Percentiles rank a stretch among this genome's conserved stretches.
Conservation (phyloP, 1,140 invertebrate species). For the Brachionus rotundiformis region DNA sequence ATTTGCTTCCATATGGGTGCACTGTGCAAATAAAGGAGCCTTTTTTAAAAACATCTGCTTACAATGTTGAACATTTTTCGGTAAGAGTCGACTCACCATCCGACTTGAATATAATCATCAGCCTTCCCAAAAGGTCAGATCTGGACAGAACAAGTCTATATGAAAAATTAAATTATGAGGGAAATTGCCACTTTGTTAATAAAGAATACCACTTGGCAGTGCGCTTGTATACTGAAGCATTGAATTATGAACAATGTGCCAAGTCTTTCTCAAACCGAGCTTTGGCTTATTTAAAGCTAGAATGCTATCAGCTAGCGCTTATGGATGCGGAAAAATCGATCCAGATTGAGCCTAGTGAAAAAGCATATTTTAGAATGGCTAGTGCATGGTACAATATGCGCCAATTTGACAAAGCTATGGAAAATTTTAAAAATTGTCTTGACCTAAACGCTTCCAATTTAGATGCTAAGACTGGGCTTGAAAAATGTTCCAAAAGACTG, state of each 20-base stretch:
- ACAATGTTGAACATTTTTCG: neutral
- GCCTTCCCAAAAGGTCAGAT: neutral
- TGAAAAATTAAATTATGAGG: slow-evolving; percentile 33
- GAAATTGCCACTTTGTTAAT: slow-evolving; percentile 17
- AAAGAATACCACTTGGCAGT: neutral
- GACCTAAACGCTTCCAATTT: neutral
- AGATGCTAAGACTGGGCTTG: neutral
- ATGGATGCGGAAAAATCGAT: slow-evolving; percentile 29
- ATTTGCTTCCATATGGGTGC: neutral
- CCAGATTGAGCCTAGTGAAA: neutral
- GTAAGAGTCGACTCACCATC: slow-evolving; percentile 24
- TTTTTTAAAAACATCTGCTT: neutral
- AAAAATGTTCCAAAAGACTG: slow-evolving; percentile 23
- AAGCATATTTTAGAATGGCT: slow-evolving; percentile 34
- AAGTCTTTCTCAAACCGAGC: slow-evolving; percentile 24
- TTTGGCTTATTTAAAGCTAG: slow-evolving; percentile 29
- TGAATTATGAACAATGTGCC: neutral
- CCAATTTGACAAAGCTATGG: neutral
- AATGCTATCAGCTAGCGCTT: neutral
- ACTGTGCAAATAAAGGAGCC: slow-evolving; percentile 24
- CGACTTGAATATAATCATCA: neutral
- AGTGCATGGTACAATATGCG: slow-evolving; percentile 9
- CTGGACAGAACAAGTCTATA: neutral
- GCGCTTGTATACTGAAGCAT: neutral
- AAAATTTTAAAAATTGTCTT: slow-evolving; percentile 22